Evolutionary conservation across 1,140 invertebrate genomes (phyloP), one percentile per base, ranked within the genome.

Genomic region (Reticulitermes speratus): DNA sequence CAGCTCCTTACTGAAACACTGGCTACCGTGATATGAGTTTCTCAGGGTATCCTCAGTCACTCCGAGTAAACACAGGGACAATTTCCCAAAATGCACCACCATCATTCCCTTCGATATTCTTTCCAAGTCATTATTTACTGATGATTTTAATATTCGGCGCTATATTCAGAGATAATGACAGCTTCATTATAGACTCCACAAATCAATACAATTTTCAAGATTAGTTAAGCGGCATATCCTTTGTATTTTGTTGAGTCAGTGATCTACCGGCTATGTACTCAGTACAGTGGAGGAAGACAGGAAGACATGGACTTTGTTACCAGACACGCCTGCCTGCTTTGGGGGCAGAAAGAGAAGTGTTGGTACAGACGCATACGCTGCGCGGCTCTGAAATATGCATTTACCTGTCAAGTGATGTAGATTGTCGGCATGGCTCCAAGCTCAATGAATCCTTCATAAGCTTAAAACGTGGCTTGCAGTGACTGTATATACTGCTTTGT

Each of bases 381-480:
- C 19, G 52, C 52, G 52, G 52, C 65, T 75, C n/a, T 75, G n/a
- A 75, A 75, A 75, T 75, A 75, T 75, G 65, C 65, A 75, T 75
- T 75, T 25, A 75, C 65, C 65, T 75, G 65, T 75, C 65, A 75
- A n/a, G 65, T 30, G 65, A 75, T 75, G 65, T 75, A 75, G 65
- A 75, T 75, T 75, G 25, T 25, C 65, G 65, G 65, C n/a, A 1
- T n/a, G 65, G 25, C 25, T 30, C 65, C 25, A 30, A 75, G 65
- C 65, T 25, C 65, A 30, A 75, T 75, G 65, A 75, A 75, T 75
- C 65, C 65, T 75, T 75, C 65, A 75, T 75, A 75, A 75, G 65
- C 65, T 75, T 75, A 8, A 75, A 75, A 25, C 65, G 65, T 30
- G 65, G 65, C 65, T 75, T 30, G 19, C 52, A 12, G 3, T 16